A percentile compares a stretch with the other conserved stretches of the same genome.
phyloP scores from a whole-genome alignment of 2,797 vertebrate genomes.

The Bryconaethiops microstoma region DNA sequence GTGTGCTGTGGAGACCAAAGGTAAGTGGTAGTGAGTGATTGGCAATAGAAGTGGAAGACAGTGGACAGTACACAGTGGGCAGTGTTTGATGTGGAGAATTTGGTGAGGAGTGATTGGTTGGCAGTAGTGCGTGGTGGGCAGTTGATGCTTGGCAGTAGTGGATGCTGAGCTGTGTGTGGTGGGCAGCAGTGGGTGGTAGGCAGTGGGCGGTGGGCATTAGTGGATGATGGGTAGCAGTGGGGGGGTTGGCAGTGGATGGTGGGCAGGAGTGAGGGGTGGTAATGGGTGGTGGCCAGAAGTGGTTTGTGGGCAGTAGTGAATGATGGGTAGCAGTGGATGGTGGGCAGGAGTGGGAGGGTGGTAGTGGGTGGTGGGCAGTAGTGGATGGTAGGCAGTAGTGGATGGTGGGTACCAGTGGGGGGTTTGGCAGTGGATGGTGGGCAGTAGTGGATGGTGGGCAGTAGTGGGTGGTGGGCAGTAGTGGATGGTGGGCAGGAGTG shows the following conservation, averaged over 20 bases:
- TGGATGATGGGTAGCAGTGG: too few relatives aligned
- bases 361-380: not conserved
- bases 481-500: not conserved
- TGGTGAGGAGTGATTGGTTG: too few relatives aligned
- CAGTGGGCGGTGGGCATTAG: not conserved
- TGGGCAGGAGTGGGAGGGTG: not conserved
- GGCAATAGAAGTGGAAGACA: not conserved
- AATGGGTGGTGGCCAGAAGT: too few relatives aligned
- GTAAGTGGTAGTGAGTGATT: not conserved
- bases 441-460: not conserved
- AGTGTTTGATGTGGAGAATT: not conserved
- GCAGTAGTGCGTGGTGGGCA: not conserved
- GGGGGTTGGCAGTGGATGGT: not conserved
- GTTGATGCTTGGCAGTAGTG: not conserved
- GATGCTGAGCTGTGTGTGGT: not conserved
- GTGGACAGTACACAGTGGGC: not conserved
- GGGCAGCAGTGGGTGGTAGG: not conserved
- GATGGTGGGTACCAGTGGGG: too few relatives aligned
- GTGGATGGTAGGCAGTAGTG: not conserved
- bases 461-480: too few relatives aligned
- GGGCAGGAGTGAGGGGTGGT: not conserved
- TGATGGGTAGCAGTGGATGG: conserved; percentile 3
- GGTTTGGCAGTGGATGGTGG: not conserved
- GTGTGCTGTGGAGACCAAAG: not conserved
- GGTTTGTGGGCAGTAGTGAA: not conserved